Evolutionary conservation across 1,140 invertebrate genomes (phyloP), one percentile per base, ranked within the genome.

Genomic region (Euura lappo): DNA sequence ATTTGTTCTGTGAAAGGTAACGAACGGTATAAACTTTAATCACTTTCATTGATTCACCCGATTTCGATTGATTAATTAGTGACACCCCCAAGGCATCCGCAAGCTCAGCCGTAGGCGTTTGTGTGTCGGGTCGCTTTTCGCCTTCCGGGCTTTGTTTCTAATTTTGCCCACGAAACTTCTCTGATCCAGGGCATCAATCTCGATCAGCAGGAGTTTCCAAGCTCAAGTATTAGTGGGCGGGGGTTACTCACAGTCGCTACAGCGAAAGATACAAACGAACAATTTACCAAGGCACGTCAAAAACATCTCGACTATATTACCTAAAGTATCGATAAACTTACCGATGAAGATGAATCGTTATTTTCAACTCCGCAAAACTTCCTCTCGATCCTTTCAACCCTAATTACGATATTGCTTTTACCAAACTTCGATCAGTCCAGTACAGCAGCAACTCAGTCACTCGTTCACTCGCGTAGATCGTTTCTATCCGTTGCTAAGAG

Each of bases 101-200:
- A 60, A 60, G 51, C 51, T 28, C 28, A 60, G 3, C 13, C 51
- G 51, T 11, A 11, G 8, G 8, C 6, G 6, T n/a, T 28, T 28
- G 28, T 28, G 28, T 28, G 28, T 28, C 51, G 51, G 51, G 51
- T 60, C 3, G 51, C 51, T 60, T 60, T 60, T 60, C 51, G 51
- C 51, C 51, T 60, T 60, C 51, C 51, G 51, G 51, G 51, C 51
- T 60, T 60, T 60, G 51, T 60, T 60, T 60, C 51, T 60, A 60
- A 60, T 60, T 60, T 60, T 60, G 51, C 51, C 51, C 51, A 60
- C 51, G 51, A 60, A 28, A 60, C 51, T 60, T 60, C 51, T 6
- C 51, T 60, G 51, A 60, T 60, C 51, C 51, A n/a, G 51, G 13
- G 51, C 51, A 60, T 60, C 51, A 60, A 60, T 60, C 51, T 60